These are phyloP conservation scores for Eubasilissa regina DNA, from an alignment of 1,140 invertebrate genomes.

Conservation along the genomic window DNA sequence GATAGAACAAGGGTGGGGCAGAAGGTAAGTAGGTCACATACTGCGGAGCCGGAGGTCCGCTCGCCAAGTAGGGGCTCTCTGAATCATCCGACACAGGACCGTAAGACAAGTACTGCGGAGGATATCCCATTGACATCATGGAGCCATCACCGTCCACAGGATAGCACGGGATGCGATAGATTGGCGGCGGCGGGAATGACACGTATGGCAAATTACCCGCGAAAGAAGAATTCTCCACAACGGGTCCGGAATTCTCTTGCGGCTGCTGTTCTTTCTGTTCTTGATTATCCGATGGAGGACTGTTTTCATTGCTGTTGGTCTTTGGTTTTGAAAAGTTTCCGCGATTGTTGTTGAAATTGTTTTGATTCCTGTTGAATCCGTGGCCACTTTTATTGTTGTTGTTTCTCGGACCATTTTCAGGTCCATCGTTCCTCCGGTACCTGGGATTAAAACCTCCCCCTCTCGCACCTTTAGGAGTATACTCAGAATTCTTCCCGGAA, in stretches of 20 bases:
- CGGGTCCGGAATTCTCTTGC: neutral
- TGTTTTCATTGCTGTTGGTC: slow-evolving; percentile 21
- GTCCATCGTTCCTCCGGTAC: neutral
- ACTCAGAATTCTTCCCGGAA: slow-evolving; percentile 39
- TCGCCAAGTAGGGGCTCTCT: slow-evolving; percentile 33
- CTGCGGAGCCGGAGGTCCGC: slow-evolving; percentile 56
- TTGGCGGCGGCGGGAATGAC: slow-evolving; percentile 51
- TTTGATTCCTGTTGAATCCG: slow-evolving; percentile 34
- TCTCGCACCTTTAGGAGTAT: slow-evolving; percentile 11
- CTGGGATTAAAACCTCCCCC: slow-evolving; percentile 37
- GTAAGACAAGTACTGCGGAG: slow-evolving; percentile 22
- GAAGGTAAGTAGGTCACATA: slow-evolving; percentile 42
- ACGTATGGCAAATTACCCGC: slow-evolving; percentile 22
- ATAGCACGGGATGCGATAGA: slow-evolving; percentile 49
- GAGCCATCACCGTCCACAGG: slow-evolving; percentile 23
- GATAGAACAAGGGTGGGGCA: too few relatives aligned
- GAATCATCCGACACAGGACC: neutral
- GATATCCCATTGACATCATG: slow-evolving; percentile 1
- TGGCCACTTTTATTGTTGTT: slow-evolving; percentile 27
- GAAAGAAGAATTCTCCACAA: slow-evolving; percentile 9
- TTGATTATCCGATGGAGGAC: neutral
- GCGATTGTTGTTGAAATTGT: slow-evolving; percentile 24
- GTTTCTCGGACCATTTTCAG: slow-evolving; percentile 1
- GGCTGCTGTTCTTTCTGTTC: slow-evolving; percentile 14
- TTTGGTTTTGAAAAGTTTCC: slow-evolving; percentile 17